These are phyloP conservation scores for Sylvilagus floridanus DNA, from an alignment of 2,797 vertebrate species.

Conservation along the genomic window DNA sequence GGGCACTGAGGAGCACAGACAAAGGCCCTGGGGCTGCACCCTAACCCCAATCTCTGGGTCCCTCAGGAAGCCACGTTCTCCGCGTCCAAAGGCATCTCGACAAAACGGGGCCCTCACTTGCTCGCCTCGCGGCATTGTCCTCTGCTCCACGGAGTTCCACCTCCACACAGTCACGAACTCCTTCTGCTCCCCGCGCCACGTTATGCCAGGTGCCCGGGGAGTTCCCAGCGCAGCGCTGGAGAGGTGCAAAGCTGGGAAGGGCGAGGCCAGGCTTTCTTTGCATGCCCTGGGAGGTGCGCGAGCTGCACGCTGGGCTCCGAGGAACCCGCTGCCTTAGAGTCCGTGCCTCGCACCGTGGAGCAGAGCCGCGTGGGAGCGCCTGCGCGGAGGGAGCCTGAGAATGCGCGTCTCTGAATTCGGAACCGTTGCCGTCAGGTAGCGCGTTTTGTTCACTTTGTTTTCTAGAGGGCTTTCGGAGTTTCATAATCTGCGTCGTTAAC, in stretches of 20 bases:
- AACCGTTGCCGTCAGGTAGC: not conserved
- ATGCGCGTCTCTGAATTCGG: not conserved
- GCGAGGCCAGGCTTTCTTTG: not conserved
- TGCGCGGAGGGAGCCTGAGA: not conserved
- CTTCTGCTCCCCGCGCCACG: not conserved
- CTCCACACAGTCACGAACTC: not conserved
- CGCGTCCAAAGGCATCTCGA: not conserved
- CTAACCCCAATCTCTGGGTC: not conserved
- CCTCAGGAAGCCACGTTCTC: not conserved
- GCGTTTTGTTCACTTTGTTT: not conserved
- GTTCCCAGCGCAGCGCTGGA: not conserved
- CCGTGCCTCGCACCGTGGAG: not conserved
- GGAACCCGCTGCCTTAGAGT: not conserved
- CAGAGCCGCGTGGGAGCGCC: rapidly evolving
- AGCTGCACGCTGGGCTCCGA: not conserved
- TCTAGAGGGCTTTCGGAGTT: not conserved
- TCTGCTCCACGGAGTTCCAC: not conserved
- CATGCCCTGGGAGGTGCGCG: not conserved
- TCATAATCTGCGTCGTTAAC: not conserved
- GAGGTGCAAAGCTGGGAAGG: not conserved
- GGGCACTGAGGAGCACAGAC: too few species aligned
- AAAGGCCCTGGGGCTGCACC: too few species aligned
- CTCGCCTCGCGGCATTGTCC: not conserved
- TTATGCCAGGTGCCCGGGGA: not conserved
- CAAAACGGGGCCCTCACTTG: not conserved